A percentile compares a stretch with the other conserved stretches of the same genome.
Conservation (phyloP, 35 echinoderm and acorn worm genomes). For the Stichopus chloronotus region DNA sequence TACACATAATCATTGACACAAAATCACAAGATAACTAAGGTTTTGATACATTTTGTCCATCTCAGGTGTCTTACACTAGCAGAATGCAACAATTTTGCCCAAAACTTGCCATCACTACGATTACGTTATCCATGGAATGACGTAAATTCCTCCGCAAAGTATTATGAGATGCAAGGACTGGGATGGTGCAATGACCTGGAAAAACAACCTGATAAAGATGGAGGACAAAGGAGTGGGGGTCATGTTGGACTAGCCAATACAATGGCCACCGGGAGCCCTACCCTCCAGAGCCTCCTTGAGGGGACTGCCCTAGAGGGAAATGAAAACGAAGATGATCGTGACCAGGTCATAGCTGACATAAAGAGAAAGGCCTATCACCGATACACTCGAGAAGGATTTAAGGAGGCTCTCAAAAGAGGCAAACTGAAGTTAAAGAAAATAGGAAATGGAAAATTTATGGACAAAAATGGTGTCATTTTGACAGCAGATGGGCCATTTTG, state of each 20-base stretch:
- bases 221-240: background rate
- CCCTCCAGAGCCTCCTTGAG: slow-evolving; percentile 24
- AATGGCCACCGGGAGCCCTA: slow-evolving; percentile 2
- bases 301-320: slow-evolving; percentile 25
- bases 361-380: slow-evolving; percentile 75
- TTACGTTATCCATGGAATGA: slow-evolving; percentile 74
- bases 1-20: too few species aligned
- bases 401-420: slow-evolving; percentile 68
- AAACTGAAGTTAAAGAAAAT: slow-evolving; percentile 88
- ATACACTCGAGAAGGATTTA: slow-evolving; percentile 84
- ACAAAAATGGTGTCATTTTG: slow-evolving; percentile 90
- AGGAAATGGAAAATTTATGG: slow-evolving; percentile 76
- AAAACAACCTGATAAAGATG: background rate
- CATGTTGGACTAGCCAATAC: background rate
- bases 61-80: slow-evolving; percentile 59
- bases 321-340: slow-evolving; percentile 11
- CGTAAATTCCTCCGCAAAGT: slow-evolving; percentile 23
- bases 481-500: slow-evolving; percentile 95
- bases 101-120: slow-evolving; percentile 75
- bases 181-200: slow-evolving; percentile 19
- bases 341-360: slow-evolving; percentile 62
- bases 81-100: slow-evolving; percentile 80
- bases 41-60: too few species aligned
- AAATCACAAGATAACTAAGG: too few species aligned
- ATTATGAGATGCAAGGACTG: slow-evolving; percentile 36